These are phyloP conservation scores for Macropus fuliginosus DNA, from an alignment of 2,797 vertebrate species.

Conservation along the genomic window DNA sequence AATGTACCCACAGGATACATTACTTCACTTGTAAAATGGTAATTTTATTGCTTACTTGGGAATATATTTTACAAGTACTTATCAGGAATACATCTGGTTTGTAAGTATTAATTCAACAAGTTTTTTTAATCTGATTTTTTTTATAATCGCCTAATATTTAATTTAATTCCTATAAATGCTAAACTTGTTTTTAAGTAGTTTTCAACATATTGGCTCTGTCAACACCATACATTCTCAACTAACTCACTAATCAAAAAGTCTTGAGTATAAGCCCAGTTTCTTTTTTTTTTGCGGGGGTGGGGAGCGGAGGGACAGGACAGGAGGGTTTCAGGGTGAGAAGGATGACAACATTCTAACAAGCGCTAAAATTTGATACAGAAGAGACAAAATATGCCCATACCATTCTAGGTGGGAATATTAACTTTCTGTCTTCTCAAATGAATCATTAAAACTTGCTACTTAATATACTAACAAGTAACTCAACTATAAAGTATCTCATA, in stretches of 20 bases:
- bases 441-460: constrained; percentile 18
- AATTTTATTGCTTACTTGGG: constrained; percentile 70
- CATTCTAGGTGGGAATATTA: not conserved
- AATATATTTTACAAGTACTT: constrained; percentile 69
- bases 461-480: not conserved
- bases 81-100: constrained; percentile 63
- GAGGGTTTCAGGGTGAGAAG: constrained; percentile 43
- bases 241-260: constrained; percentile 74
- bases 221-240: constrained; percentile 79
- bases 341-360: not conserved
- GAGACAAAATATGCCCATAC: constrained; percentile 10
- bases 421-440: constrained; percentile 55
- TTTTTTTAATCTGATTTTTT: constrained; percentile 64
- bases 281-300: not conserved
- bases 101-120: constrained; percentile 67
- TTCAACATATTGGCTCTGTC: constrained; percentile 77
- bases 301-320: not conserved
- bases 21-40: constrained; percentile 63
- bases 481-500: constrained; percentile 12
- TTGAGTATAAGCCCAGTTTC: constrained; percentile 77
- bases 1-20: constrained; percentile 63
- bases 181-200: constrained; percentile 67
- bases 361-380: constrained; percentile 72
- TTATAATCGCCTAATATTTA: constrained; percentile 58
- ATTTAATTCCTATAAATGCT: constrained; percentile 74